Conservation (phyloP, 2,113 vertebrate species). For the Pica pica region DNA sequence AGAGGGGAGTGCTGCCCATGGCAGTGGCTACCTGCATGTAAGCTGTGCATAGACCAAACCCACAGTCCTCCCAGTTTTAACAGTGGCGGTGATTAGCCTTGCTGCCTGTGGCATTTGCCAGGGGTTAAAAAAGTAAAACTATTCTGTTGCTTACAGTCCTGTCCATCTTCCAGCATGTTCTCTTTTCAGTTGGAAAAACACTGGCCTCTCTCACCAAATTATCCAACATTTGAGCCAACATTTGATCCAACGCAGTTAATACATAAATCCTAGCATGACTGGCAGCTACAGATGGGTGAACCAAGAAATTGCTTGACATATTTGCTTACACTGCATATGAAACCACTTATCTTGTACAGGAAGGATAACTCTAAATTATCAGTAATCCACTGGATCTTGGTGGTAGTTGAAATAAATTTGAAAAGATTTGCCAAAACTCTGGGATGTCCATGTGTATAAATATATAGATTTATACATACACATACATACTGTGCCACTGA, state of each 20-base stretch:
- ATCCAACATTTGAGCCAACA: conserved; percentile 11
- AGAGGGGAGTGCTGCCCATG: neutral
- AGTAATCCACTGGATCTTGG: conserved; percentile 30
- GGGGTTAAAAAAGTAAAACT: neutral
- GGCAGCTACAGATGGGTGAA: conserved; percentile 59
- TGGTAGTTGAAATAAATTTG: neutral
- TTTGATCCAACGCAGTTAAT: conserved; percentile 34
- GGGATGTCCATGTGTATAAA: neutral
- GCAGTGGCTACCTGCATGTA: neutral
- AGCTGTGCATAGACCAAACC: neutral
- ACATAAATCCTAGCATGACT: conserved; percentile 55
- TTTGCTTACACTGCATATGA: conserved; percentile 31
- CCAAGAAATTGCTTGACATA: conserved; percentile 64
- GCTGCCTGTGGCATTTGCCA: neutral
- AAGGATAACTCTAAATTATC: conserved; percentile 25
- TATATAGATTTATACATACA: neutral
- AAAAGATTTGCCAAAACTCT: neutral
- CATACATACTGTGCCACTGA: neutral
- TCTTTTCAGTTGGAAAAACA: conserved; percentile 18
- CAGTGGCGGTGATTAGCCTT: neutral
- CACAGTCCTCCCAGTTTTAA: neutral
- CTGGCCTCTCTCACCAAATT: conserved; percentile 2
- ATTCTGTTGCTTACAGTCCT: neutral
- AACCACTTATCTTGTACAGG: conserved; percentile 26
- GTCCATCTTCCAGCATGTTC: neutral